Evolutionary conservation across 2,797 vertebrate species (phyloP), one percentile per base, ranked within the genome.

Genomic region (Trachops cirrhosus): DNA sequence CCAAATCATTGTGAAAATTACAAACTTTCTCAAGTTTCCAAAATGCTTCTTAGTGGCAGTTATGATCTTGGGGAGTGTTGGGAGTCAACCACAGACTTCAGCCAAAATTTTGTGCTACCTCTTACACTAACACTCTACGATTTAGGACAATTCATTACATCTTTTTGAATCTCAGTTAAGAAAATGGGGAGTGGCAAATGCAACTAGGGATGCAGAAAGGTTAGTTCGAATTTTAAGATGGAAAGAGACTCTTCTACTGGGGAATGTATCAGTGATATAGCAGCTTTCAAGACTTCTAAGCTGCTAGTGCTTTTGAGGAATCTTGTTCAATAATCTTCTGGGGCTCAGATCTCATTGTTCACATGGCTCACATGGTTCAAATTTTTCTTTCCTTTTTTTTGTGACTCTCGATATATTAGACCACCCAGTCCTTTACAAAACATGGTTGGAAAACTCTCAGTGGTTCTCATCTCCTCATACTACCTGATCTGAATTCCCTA

Each of bases 21-120:
- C 84, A 93, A 94, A 50, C 39, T 92, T 14, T 39, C 52, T 85
- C 34, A 26, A 67, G 16, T 85, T 96, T 91, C 80, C 39, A 91
- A 91, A 95, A 71, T 94, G 68, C 22, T 93, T n/a, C 74, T 84
- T 91, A 88, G 10, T 46, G 68, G 59, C 21, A 34, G 24, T 46
- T 70, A 34, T 91, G n/a, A 74, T 9, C 21, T 41, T 57, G 26
- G 37, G 91, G 29, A 93, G 12, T 70, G 41, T 86, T 94, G 37
- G 75, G n/a, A 48, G 64, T 75, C 44, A 87, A 78, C 15, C 6
- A 29, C 22, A 57, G 19, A 93, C 67, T 90, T 82, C 29, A 83
- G n/a, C 70, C 57, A 85, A 89, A 85, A 37, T 15, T 86, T 71
- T 52, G 39, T 83, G 37, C 6, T 67, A 78, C 46, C 44, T 92